Evolutionary conservation across 2,888 invertebrate species (phyloP), one percentile per base, ranked within the genome.

Genomic region (Torymus auratus): DNA sequence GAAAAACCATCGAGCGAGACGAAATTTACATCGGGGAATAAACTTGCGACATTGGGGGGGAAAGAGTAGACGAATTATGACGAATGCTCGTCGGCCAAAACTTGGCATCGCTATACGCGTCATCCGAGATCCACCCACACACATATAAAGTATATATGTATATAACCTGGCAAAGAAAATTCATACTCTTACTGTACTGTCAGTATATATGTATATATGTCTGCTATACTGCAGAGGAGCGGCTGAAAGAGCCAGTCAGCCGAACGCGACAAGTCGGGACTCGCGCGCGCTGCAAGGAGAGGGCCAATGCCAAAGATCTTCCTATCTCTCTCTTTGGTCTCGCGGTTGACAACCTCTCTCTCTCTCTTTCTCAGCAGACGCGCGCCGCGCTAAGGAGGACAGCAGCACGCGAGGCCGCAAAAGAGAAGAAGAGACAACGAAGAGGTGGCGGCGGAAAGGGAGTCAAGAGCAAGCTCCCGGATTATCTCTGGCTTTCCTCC

Each of bases 291-390:
- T 68, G 67, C 80, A 61, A 82, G 83, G 83, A 85, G 79, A 84
- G 83, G 86, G 85, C 85, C 86, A 86, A 86, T 87, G 86, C 87
- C 87, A 87, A 86, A 85, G 85, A 75, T 81, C 78, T 76, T 75
- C 76, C 28, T 41, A 52, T 14, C 13, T 28, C 75, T 78, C 28
- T 41, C 17, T 14, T 15, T 20, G 52, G 17, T 15, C 78, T 81
- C 80, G 78, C 85, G 85, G 86, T 86, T 85, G 85, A 85, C 84
- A 86, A 86, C 84, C 83, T 84, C 83, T 83, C 83, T 28, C 15
- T 69, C 56, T 5, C 17, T 15, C 17, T 15, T 10, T 65, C 58
- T 67, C 65, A 58, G 53, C 62, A 55, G 68, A 50, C 62, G 61
- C 62, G 7, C 50, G 20, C 61, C n/a, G 13, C 52, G 20, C 61